phyloP scores from a whole-genome alignment of 2,797 vertebrate genomes.

The Sebastes cheni region DNA sequence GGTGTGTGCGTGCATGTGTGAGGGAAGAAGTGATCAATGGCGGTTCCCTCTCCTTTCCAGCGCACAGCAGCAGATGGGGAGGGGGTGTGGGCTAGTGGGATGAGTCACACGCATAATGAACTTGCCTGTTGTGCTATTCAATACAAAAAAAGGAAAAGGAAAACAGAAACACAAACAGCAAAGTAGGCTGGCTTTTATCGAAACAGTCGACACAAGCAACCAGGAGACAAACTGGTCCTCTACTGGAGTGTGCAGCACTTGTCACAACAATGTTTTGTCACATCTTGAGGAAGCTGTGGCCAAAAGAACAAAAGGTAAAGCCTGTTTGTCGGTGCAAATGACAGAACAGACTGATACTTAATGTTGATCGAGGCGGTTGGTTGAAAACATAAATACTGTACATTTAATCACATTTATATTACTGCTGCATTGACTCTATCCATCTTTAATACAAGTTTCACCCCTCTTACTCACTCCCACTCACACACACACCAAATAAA shows the following conservation, averaged over 20 bases:
- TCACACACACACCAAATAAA: neutral
- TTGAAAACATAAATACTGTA: constrained; percentile 23
- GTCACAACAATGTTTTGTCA: constrained; percentile 61
- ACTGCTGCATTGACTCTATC: constrained; percentile 8
- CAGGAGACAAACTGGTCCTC: constrained; percentile 58
- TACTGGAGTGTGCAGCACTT: constrained; percentile 54
- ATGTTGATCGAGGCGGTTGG: neutral
- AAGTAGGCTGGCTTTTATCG: constrained; percentile 72
- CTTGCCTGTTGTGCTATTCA: constrained; percentile 86
- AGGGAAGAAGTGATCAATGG: constrained; percentile 87
- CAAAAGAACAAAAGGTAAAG: constrained; percentile 36
- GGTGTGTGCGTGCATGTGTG: constrained; percentile 83
- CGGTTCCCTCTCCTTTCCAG: constrained; percentile 85
- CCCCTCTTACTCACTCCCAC: neutral
- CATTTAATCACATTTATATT: constrained; percentile 1
- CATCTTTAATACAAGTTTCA: constrained; percentile 15
- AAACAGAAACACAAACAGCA: constrained; percentile 76
- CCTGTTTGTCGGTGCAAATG: constrained; percentile 30
- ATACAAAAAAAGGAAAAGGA: constrained; percentile 76
- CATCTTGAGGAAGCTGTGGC: constrained; percentile 40
- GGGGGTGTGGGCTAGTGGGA: constrained; percentile 85
- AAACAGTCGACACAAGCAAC: constrained; percentile 64
- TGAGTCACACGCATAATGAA: constrained; percentile 88
- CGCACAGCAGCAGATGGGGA: constrained; percentile 84
- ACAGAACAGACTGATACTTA: constrained; percentile 17